These are phyloP conservation scores for Melanchra persicariae DNA, from an alignment of 2,888 invertebrate species.

Conservation along the genomic window DNA sequence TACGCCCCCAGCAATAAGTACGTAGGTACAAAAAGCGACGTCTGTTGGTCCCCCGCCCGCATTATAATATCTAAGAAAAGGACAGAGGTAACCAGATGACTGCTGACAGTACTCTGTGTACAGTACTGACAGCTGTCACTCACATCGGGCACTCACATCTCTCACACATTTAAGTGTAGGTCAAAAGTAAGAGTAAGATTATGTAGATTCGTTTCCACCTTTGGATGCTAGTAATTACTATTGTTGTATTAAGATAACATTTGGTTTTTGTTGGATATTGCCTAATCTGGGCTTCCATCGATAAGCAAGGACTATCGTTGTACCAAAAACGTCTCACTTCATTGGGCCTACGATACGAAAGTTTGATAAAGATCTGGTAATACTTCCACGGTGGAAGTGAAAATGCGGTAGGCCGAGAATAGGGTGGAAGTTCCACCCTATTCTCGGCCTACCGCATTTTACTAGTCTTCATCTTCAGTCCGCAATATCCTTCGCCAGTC, in stretches of 20 bases:
- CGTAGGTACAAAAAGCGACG: background rate
- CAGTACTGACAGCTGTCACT: no score
- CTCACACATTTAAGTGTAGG: no score
- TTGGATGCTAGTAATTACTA: background rate
- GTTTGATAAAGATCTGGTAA: no score
- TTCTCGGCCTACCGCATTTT: background rate
- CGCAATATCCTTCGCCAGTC: slow-evolving; percentile 15
- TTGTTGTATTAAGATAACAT: background rate
- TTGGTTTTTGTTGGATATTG: background rate
- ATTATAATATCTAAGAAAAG: background rate
- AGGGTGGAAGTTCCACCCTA: no score
- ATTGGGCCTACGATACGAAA: no score
- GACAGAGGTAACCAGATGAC: background rate
- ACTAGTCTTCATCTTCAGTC: background rate
- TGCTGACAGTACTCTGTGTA: no score
- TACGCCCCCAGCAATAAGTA: background rate
- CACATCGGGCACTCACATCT: background rate
- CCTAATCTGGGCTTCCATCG: background rate
- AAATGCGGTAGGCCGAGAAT: background rate
- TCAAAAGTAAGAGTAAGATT: no score
- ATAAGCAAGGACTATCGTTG: background rate
- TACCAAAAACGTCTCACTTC: background rate
- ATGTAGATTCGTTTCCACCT: background rate
- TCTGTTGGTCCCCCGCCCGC: background rate
- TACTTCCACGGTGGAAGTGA: no score